Base-by-base conservation (phyloP, 2,113 vertebrate genomes). In the Columbina picui region DNA sequence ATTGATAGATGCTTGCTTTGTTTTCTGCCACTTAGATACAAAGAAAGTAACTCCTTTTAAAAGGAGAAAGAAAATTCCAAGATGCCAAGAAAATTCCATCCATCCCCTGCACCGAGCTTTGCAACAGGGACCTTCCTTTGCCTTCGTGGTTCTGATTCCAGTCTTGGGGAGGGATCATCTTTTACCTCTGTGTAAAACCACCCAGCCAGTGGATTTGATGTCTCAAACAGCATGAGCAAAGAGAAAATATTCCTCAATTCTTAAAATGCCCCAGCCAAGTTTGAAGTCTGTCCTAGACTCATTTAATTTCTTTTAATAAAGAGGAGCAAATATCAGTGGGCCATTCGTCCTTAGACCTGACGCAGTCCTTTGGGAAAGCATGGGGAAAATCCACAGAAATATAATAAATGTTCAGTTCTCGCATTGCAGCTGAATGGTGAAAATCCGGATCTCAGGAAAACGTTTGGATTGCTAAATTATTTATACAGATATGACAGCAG, bases 401-500 rank as follows among this genome's bases (percentile, higher is more conserved):
- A 26, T 43, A 39, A 53, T 29, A 64, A 30, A 87, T 87, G 50
- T 57, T 29, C 11, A 41, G 16, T 34, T 68, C 68, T 83, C 60
- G 50, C 57, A 45, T 49, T 56, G 12, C 14, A 83, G 57, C 56
- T 61, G 25, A 7, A 36, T 2, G 50, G 79, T 73, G 64, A 47
- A 65, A 60, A 50, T 45, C 49, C 14, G 39, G 86, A 84, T 45
- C 27, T 71, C 88, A 45, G 43, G 55, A 82, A 91, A 86, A 68
- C 19, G 43, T 70, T 91, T 80, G 49, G 53, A 88, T 91, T 57
- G 61, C 57, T 81, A 69, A 92, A 78, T 91, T 49, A 89, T 88
- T 94, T 84, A 88, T 59, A 50, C 32, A 56, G 79, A 34, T 95
- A 61, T 89, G 94, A 78, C 60, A 87, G 70, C 50, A 73, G 27